These are phyloP conservation scores for Ametastegia equiseti DNA, from an alignment of 2,888 invertebrate genomes.

Conservation along the genomic window DNA sequence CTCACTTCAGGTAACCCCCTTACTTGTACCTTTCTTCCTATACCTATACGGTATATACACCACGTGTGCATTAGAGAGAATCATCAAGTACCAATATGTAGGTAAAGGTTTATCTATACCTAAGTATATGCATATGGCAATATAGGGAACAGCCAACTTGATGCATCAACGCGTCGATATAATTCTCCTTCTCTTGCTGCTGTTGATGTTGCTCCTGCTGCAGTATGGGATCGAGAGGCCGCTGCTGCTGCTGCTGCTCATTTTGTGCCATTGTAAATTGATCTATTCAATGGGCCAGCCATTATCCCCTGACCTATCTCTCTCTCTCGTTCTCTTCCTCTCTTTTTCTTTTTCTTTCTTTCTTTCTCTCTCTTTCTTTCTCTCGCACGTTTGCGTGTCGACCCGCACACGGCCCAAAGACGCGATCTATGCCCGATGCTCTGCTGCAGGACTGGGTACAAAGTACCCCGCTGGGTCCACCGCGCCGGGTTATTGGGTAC, in stretches of 20 bases:
- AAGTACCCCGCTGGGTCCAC: slow-evolving; percentile 15
- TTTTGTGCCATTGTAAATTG: slow-evolving; percentile 76
- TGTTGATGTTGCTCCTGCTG: not conserved
- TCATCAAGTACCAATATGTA: too few species aligned
- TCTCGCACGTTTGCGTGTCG: not conserved
- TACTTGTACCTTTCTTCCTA: too few species aligned
- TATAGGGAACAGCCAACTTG: too few species aligned
- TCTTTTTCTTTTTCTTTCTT: slow-evolving; percentile 49
- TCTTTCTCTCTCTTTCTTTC: slow-evolving; percentile 45
- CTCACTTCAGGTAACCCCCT: too few species aligned
- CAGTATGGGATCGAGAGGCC: slow-evolving; percentile 41
- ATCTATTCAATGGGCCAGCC: slow-evolving; percentile 75
- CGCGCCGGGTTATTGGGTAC: not conserved
- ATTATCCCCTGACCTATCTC: slow-evolving; percentile 64
- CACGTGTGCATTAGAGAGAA: too few species aligned
- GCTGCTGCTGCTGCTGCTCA: slow-evolving; percentile 71
- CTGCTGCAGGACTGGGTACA: slow-evolving; percentile 6
- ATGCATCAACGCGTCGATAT: too few species aligned
- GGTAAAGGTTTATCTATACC: too few species aligned
- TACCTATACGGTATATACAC: too few species aligned
- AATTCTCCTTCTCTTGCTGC: not conserved
- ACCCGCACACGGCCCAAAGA: not conserved
- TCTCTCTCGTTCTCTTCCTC: slow-evolving; percentile 6
- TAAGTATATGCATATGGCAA: too few species aligned
- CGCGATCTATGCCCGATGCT: slow-evolving; percentile 13